Conservation (phyloP, 2,113 vertebrate genomes). For the Microcebus lehilahytsara region DNA sequence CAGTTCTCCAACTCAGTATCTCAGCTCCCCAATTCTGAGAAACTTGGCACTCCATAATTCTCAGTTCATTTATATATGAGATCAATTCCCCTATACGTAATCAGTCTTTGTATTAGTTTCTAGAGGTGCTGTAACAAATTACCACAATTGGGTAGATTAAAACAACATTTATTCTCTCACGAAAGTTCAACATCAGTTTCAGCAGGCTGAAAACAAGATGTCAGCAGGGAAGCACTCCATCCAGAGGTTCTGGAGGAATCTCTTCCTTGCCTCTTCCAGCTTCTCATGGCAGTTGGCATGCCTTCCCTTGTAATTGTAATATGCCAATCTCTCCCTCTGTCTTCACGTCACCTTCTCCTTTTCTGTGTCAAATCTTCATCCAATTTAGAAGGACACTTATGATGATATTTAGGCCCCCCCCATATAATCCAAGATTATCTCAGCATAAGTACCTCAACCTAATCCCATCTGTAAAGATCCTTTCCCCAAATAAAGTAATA, state of each 20-base stretch:
- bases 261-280: not conserved
- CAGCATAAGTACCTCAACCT: not conserved
- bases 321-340: not conserved
- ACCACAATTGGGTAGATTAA: not conserved
- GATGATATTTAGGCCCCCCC: not conserved
- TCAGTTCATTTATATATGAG: not conserved
- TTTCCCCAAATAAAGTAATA: not conserved
- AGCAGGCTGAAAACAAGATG: not conserved
- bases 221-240: not conserved
- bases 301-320: not conserved
- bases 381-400: not conserved
- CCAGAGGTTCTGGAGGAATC: not conserved
- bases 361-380: not conserved
- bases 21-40: not conserved
- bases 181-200: not conserved
- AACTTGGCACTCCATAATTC: not conserved
- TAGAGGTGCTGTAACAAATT: not conserved
- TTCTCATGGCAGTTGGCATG: not conserved
- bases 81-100: not conserved
- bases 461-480: not conserved
- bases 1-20: not conserved
- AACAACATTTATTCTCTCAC: not conserved
- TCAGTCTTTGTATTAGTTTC: not conserved
- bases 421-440: not conserved
- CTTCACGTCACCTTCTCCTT: not conserved